Evolutionary conservation across 2,888 invertebrate species (phyloP).

Genomic region (Sarcophaga rosellei): DNA sequence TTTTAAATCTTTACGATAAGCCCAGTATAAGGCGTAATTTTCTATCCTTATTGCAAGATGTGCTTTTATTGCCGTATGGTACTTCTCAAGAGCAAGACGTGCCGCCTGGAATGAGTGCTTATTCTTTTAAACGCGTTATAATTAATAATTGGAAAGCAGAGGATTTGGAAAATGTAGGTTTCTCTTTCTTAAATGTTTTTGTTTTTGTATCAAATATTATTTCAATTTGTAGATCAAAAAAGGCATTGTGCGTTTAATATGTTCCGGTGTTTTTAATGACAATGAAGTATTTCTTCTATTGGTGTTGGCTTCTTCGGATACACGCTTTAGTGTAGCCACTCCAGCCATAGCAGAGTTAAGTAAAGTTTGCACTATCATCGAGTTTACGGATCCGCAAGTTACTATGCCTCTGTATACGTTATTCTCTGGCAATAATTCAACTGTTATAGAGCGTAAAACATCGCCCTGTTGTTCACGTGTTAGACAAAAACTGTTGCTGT

Average conservation of each 20-base stretch:
- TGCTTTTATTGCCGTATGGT: constrained; percentile 89
- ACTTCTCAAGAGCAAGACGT: constrained; percentile 81
- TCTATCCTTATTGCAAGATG: constrained; percentile 90
- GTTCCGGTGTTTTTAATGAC: constrained; percentile 89
- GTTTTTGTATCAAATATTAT: not conserved
- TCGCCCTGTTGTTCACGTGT: constrained; percentile 91
- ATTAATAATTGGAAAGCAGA: constrained; percentile 89
- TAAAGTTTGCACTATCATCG: constrained; percentile 87
- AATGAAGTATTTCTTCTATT: constrained; percentile 89
- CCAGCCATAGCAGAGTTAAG: constrained; percentile 92
- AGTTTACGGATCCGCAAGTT: constrained; percentile 88
- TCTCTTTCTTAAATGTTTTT: not conserved
- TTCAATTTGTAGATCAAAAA: constrained; percentile 84
- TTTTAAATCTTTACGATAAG: constrained; percentile 88
- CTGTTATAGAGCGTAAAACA: constrained; percentile 87
- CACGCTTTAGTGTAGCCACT: constrained; percentile 93
- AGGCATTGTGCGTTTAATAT: constrained; percentile 91
- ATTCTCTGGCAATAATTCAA: constrained; percentile 83
- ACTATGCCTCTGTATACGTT: constrained; percentile 90
- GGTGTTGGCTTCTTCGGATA: constrained; percentile 93
- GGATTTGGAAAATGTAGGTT: constrained; percentile 88
- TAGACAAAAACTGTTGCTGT: constrained; percentile 91
- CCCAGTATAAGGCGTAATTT: constrained; percentile 83
- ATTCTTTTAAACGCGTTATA: constrained; percentile 89
- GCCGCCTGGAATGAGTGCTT: constrained; percentile 90